Conservation (phyloP, 2,113 vertebrate genomes). For the Chamaetylas fuelleborni region DNA sequence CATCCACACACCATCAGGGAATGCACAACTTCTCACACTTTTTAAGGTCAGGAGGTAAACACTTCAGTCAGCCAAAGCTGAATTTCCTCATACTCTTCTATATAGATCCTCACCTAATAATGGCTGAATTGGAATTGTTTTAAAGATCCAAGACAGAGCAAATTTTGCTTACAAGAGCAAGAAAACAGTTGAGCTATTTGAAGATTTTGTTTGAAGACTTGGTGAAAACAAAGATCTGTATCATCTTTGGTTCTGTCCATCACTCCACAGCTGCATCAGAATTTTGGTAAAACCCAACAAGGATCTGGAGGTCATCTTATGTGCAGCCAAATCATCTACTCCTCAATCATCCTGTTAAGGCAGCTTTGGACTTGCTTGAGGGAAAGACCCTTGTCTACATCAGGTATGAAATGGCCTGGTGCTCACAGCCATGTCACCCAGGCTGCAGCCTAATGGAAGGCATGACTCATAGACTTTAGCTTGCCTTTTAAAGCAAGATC, state of each 20-base stretch:
- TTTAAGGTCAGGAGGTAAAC: neutral
- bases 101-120: neutral
- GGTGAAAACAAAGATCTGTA: neutral
- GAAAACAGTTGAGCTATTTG: neutral
- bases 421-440: neutral
- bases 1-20: neutral
- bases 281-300: neutral
- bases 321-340: neutral
- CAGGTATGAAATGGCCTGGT: neutral
- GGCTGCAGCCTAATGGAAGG: neutral
- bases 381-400: neutral
- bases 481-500: neutral
- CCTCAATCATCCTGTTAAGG: neutral
- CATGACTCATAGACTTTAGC: neutral
- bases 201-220: neutral
- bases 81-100: neutral
- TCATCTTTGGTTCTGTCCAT: neutral
- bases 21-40: neutral
- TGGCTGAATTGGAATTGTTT: neutral
- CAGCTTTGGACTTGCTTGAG: neutral
- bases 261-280: neutral
- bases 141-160: neutral
- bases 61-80: neutral
- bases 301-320: neutral
- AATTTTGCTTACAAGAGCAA: neutral